Evolutionary conservation across 2,797 vertebrate species (phyloP), one percentile per base, ranked within the genome.

Genomic region (Holocentrus rufus): DNA sequence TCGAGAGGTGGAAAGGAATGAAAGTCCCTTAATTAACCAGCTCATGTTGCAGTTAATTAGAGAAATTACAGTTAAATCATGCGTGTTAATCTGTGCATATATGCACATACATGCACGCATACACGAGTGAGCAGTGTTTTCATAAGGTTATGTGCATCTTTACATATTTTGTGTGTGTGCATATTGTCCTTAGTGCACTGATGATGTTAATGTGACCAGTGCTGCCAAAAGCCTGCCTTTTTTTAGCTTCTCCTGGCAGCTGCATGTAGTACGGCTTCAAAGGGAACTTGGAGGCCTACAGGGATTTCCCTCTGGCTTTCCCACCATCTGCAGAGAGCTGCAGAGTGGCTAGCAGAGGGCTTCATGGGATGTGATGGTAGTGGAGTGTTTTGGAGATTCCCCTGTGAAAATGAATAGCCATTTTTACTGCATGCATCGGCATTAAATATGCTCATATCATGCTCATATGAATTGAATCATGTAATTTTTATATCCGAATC

Each of bases 261-360:
- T 85, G 87, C 72, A 14, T 80, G 82, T 60, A 80, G 77, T 59
- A 18, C 57, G 15, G 80, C 89, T 90, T 91, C 88, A 92, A 91
- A 93, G 85, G 55, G 74, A 69, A 69, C 50, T 30, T 25, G 4
- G 34, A 66, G 80, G 82, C 77, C 90, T 79, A 18, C 58, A 76
- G 91, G 89, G 91, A 91, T 90, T 90, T 88, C 81, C 75, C 69
- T 88, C 75, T 88, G 82, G 85, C 83, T 91, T 93, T 93, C 90
- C 92, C 91, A 93, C 84, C 88, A 90, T 92, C 87, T 87, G 80
- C 64, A 65, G 30, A 27, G 60, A 23, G 6, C 57, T 50, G 34
- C 27, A 18, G 25, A 42, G 55, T 9, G 59, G 42, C 55, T 58
- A 39, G 55, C 78, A 80, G 65, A 69, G 79, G 74, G 76, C 80